Conservation (phyloP, 2,888 invertebrate species). For the Allolobophora icterica region DNA sequence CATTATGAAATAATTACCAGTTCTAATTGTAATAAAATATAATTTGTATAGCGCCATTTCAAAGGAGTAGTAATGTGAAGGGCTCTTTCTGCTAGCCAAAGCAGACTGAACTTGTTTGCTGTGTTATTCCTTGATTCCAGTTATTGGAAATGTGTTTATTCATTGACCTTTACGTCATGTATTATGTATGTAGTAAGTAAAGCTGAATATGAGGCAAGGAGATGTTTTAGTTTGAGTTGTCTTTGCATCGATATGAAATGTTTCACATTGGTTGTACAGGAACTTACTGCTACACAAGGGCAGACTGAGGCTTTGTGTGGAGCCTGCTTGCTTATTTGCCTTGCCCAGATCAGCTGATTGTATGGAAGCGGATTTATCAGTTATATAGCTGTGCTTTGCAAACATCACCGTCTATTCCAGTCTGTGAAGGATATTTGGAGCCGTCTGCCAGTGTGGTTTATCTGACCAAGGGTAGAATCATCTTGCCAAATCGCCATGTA, state of each 20-base stretch:
- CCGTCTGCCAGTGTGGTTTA: constrained; percentile 3
- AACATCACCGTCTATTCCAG: not conserved
- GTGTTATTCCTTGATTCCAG: not conserved
- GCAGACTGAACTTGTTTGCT: not conserved
- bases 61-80: not conserved
- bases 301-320: not conserved
- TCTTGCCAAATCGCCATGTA: not conserved
- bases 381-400: not conserved
- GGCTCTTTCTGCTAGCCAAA: not conserved
- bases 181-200: not conserved
- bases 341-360: not conserved
- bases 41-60: no score
- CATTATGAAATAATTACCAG: no score
- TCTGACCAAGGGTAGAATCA: not conserved
- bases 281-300: not conserved
- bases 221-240: not conserved
- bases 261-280: not conserved
- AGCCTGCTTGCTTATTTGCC: not conserved
- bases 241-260: not conserved
- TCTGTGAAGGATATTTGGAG: not conserved
- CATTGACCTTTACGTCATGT: not conserved
- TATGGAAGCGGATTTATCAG: not conserved
- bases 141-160: not conserved
- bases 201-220: not conserved
- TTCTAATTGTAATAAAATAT: no score